These are phyloP conservation scores for Conus betulinus DNA, from an alignment of 1,140 invertebrate genomes.

Conservation along the genomic window DNA sequence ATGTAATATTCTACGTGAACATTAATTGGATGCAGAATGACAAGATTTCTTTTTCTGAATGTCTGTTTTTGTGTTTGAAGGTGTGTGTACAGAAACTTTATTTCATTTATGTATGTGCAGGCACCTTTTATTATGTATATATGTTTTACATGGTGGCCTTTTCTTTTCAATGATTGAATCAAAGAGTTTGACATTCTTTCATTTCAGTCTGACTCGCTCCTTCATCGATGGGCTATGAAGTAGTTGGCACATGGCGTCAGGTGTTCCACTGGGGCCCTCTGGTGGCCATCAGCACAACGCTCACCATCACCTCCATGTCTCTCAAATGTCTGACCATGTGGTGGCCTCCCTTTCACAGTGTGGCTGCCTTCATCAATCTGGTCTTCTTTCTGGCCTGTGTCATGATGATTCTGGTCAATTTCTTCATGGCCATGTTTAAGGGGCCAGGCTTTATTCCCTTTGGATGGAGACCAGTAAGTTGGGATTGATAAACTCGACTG, in stretches of 20 bases:
- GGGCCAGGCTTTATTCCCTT: conserved; percentile 93
- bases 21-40: too few species aligned
- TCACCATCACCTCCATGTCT: conserved; percentile 65
- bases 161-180: too few species aligned
- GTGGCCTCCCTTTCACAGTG: conserved; percentile 74
- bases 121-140: too few species aligned
- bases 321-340: conserved; percentile 69
- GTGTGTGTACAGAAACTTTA: too few species aligned
- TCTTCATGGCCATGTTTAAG: conserved; percentile 89
- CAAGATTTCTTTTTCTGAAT: too few species aligned
- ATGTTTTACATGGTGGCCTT: too few species aligned
- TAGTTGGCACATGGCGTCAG: conserved; percentile 57
- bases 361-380: conserved; percentile 72
- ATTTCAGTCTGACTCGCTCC: too few species aligned
- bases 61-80: too few species aligned
- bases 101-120: too few species aligned
- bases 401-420: conserved; percentile 89
- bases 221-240: conserved; percentile 38
- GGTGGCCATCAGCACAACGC: conserved; percentile 74
- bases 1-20: too few species aligned
- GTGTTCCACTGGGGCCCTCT: conserved; percentile 77
- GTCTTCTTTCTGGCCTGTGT: conserved; percentile 75
- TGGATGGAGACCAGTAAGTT: conserved; percentile 88
- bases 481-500: background rate
- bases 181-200: too few species aligned